Conservation (phyloP, 2,888 invertebrate species). For the Drosophila robusta region DNA sequence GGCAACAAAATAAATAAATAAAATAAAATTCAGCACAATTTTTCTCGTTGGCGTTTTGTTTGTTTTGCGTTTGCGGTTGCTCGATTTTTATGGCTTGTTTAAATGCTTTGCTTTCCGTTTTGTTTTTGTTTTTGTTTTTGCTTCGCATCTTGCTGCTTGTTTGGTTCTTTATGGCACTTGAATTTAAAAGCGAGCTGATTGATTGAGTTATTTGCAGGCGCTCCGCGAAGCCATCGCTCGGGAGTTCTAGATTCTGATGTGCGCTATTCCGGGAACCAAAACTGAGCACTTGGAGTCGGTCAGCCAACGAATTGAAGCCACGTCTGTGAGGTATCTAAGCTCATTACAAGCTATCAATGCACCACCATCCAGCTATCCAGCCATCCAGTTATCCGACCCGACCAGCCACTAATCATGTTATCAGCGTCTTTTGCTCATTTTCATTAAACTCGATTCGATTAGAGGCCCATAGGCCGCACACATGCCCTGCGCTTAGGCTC, state of each 20-base stretch:
- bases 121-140: slow-evolving; percentile 27
- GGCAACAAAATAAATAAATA: slow-evolving; percentile 54
- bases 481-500: no score
- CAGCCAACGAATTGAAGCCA: slow-evolving; percentile 1
- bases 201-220: slow-evolving; percentile 67
- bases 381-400: background rate
- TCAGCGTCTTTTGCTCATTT: slow-evolving; percentile 55
- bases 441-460: slow-evolving; percentile 69
- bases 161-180: slow-evolving; percentile 40
- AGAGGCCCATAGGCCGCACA: slow-evolving; percentile 29
- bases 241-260: slow-evolving; percentile 12
- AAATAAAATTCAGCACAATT: slow-evolving; percentile 68
- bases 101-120: slow-evolving; percentile 36
- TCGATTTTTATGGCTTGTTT: slow-evolving; percentile 70
- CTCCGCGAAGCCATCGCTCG: slow-evolving; percentile 1
- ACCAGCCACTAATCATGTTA: slow-evolving; percentile 58
- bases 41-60: slow-evolving; percentile 51
- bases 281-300: slow-evolving; percentile 13
- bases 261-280: slow-evolving; percentile 16
- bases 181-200: slow-evolving; percentile 60
- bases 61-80: slow-evolving; percentile 58
- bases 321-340: background rate
- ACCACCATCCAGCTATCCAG: no score
- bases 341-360: background rate
- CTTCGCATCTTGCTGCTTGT: slow-evolving; percentile 13